Conservation (phyloP, 2,888 invertebrate species). For the Rotaria macrura region DNA sequence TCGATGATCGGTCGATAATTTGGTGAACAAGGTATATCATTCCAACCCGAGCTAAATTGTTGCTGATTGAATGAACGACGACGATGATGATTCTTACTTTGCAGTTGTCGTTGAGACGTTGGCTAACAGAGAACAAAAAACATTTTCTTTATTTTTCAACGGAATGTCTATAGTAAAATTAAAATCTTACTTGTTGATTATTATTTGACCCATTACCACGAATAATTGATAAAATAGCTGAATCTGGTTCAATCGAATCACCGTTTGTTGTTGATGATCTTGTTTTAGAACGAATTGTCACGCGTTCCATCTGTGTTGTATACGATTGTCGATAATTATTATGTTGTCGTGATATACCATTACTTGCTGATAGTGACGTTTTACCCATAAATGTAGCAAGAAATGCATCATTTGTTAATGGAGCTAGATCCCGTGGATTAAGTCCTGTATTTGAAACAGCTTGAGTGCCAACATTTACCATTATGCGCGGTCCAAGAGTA, state of each 20-base stretch:
- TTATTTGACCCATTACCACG: neutral
- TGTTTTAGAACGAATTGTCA: neutral
- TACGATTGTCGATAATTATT: neutral
- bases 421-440: conserved; percentile 3
- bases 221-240: conserved; percentile 12
- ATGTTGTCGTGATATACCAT: neutral
- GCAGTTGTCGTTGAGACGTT: neutral
- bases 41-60: neutral
- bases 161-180: too few species aligned
- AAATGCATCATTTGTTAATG: neutral
- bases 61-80: neutral
- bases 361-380: neutral
- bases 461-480: conserved; percentile 2
- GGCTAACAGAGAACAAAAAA: neutral
- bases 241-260: neutral
- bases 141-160: neutral
- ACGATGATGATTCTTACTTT: neutral
- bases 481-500: neutral
- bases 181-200: neutral
- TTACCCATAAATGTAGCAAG: neutral
- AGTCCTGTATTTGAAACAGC: neutral
- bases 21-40: neutral
- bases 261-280: neutral
- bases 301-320: conserved; percentile 1
- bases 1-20: neutral